Conservation (phyloP, 2,113 vertebrate genomes). For the Lepus europaeus region DNA sequence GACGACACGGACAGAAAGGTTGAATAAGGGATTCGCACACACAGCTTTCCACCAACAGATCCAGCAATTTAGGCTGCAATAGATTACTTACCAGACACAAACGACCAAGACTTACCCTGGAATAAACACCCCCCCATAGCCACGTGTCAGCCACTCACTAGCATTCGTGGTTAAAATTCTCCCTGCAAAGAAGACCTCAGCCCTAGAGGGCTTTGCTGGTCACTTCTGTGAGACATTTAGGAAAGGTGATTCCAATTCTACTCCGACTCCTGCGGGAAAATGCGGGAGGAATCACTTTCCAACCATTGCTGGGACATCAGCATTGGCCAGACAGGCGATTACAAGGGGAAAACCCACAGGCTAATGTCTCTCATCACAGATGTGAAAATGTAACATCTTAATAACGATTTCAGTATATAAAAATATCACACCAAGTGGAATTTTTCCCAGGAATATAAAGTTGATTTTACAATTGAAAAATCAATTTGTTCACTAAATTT, state of each 20-base stretch:
- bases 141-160: not conserved
- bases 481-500: not conserved
- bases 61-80: not conserved
- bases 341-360: not conserved
- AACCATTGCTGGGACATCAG: not conserved
- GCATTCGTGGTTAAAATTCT: constrained; percentile 25
- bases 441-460: not conserved
- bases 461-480: constrained; percentile 25
- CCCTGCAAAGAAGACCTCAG: not conserved
- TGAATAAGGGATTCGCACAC: not conserved
- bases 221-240: not conserved
- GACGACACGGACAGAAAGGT: not conserved
- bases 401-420: not conserved
- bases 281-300: not conserved
- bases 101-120: constrained; percentile 1
- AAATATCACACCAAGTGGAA: not conserved
- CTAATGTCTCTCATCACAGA: not conserved
- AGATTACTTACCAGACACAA: constrained; percentile 22
- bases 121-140: not conserved
- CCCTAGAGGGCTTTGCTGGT: not conserved
- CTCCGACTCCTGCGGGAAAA: not conserved
- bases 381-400: not conserved
- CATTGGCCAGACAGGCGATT: not conserved
- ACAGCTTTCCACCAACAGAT: constrained; percentile 1
- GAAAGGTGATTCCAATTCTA: not conserved